A percentile compares a stretch with the other conserved stretches of the same genome.
These are phyloP conservation scores for Australoheros scitulus DNA, from an alignment of 2,113 vertebrate species.

Conservation along the genomic window DNA sequence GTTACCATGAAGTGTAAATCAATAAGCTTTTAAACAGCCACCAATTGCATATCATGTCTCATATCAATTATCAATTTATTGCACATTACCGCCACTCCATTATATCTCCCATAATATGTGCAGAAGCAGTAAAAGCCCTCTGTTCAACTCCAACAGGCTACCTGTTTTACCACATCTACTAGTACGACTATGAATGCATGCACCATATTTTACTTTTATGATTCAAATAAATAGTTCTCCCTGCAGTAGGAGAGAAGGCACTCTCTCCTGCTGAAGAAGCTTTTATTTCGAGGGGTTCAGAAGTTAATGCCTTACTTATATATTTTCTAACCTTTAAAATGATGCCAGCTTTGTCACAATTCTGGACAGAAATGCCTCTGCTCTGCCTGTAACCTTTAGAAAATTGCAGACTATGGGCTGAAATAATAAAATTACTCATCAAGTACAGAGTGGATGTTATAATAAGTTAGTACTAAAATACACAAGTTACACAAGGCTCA, in stretches of 20 bases:
- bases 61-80: conserved; percentile 61
- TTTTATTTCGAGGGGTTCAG: conserved; percentile 55
- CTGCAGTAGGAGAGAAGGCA: conserved; percentile 22
- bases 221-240: conserved; percentile 47
- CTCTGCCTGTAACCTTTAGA: conserved; percentile 66
- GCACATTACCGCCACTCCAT: conserved; percentile 46
- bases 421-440: conserved; percentile 54
- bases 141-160: not conserved
- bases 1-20: conserved; percentile 52
- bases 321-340: conserved; percentile 73
- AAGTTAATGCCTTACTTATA: conserved; percentile 69
- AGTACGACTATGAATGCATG: conserved; percentile 10
- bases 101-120: conserved; percentile 38
- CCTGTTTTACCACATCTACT: not conserved
- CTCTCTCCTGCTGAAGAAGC: conserved; percentile 32
- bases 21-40: conserved; percentile 50
- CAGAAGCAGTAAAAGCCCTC: conserved; percentile 27
- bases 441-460: conserved; percentile 19
- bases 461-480: conserved; percentile 29
- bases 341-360: conserved; percentile 57
- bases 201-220: conserved; percentile 37
- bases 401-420: conserved; percentile 56
- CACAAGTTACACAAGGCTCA: not conserved
- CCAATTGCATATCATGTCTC: conserved; percentile 45
- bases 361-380: conserved; percentile 55